phyloP scores from a whole-genome alignment of 2,113 vertebrate genomes.

The Rhea americana region DNA sequence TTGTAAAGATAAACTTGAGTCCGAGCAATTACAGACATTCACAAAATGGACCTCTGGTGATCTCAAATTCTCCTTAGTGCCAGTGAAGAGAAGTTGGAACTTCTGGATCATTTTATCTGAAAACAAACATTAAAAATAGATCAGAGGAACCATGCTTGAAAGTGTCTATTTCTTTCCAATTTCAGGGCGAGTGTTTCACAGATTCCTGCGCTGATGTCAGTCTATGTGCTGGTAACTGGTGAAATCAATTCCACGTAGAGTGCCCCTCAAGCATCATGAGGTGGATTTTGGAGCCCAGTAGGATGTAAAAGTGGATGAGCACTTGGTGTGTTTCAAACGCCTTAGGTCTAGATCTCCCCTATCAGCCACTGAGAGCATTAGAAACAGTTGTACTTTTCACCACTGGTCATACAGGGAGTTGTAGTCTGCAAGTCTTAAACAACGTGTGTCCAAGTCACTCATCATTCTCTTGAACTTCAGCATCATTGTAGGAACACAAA shows the following conservation, averaged over 20 bases:
- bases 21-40: not conserved
- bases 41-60: not conserved
- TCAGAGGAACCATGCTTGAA: not conserved
- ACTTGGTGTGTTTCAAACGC: not conserved
- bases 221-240: not conserved
- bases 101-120: not conserved
- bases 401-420: fast-evolving
- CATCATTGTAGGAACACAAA: not conserved
- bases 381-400: not conserved
- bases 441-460: too few relatives aligned
- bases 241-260: not conserved
- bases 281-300: not conserved
- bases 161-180: not conserved
- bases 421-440: not conserved
- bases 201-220: not conserved
- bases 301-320: not conserved
- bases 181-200: not conserved
- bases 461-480: too few relatives aligned
- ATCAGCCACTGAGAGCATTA: not conserved
- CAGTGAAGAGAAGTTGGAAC: not conserved
- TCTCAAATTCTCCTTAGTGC: not conserved
- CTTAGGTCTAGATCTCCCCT: fast-evolving
- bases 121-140: not conserved
- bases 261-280: not conserved
- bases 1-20: not conserved